Base-by-base conservation (phyloP, 2,797 vertebrate species). In the Chrosomus eos region DNA sequence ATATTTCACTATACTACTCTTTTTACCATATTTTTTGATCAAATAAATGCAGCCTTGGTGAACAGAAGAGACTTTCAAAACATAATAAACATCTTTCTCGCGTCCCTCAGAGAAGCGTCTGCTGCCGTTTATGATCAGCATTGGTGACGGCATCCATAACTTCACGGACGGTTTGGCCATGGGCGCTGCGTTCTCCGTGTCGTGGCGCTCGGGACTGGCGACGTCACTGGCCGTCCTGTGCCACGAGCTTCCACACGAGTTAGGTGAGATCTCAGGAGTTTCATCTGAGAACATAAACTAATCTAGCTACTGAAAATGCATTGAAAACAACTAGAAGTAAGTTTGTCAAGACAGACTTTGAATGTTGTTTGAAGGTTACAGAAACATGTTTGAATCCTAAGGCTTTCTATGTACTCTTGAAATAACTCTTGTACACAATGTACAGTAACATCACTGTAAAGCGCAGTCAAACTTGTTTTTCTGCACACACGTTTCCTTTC, bases 111-210 rank as follows among this genome's bases (percentile, higher is more conserved):
- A 96, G 66, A 92, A 96, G 87, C 93, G 91, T 7, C 90, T 97
- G 89, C 93, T 98, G 73, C 96, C 97, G 0, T 97, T 94, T 36
- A 96, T 97, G 96, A 94, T 98, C 90, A 96, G 96, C 0, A 91
- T 97, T 1, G 96, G 96, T 0, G 97, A 98, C 3, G 91, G 94
- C 1, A 94, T 97, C 84, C 97, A 98, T 92, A 97, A 98, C 92
- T 97, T 98, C 23, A 96, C 97, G 0, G 97, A 98, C 0, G 97
- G 97, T 5, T 92, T 98, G 88, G 97, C 97, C 0, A 88, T 98
- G 0, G 97, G 97, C 0, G 97, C 97, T 0, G 97, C 97, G 21
- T 98, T 98, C 90, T 91, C 96, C 1, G 81, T 96, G 71, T 98
- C 97, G 1, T 97, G 96, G 97, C 96, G 88, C 83, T 96, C 97